A percentile compares a stretch with the other conserved stretches of the same genome.
Conservation (phyloP, 2,797 vertebrate genomes). For the Microtus californicus region DNA sequence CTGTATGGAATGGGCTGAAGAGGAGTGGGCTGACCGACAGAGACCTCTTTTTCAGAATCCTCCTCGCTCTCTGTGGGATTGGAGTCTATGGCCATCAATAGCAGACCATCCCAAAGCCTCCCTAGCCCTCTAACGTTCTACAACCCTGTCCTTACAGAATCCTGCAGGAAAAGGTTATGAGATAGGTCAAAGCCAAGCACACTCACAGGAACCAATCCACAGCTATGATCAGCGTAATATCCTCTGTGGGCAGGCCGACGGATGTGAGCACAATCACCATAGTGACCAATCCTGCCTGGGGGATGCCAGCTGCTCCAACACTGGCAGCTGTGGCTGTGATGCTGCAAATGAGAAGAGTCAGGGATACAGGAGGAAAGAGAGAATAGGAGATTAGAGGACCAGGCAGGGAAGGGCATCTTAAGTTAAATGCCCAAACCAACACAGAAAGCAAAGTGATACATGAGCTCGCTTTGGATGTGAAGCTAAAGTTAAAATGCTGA, state of each 20-base stretch:
- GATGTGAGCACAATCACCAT: conserved; percentile 99
- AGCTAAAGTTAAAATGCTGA: neutral
- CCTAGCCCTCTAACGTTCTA: neutral
- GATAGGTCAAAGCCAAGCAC: neutral
- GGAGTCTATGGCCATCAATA: neutral
- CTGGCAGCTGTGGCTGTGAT: conserved; percentile 99
- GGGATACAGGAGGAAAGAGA: neutral
- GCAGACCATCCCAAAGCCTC: neutral
- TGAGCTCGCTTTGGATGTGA: neutral
- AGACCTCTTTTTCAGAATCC: neutral
- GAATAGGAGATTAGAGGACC: neutral
- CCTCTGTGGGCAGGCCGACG: conserved; percentile 97
- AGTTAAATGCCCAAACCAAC: neutral
- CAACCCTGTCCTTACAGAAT: neutral
- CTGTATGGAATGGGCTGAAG: neutral
- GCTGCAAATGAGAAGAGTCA: conserved; percentile 84
- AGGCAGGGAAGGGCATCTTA: neutral
- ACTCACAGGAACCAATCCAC: conserved; percentile 99
- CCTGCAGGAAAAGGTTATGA: neutral
- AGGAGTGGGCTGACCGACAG: neutral
- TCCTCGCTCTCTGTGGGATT: neutral
- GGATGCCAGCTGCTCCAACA: conserved; percentile 98
- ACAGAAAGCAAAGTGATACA: neutral
- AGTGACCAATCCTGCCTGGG: conserved; percentile 98
- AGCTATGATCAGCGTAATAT: conserved; percentile 97